Evolutionary conservation across 1,140 invertebrate species (phyloP).

Genomic region (Subanguina moxae): DNA sequence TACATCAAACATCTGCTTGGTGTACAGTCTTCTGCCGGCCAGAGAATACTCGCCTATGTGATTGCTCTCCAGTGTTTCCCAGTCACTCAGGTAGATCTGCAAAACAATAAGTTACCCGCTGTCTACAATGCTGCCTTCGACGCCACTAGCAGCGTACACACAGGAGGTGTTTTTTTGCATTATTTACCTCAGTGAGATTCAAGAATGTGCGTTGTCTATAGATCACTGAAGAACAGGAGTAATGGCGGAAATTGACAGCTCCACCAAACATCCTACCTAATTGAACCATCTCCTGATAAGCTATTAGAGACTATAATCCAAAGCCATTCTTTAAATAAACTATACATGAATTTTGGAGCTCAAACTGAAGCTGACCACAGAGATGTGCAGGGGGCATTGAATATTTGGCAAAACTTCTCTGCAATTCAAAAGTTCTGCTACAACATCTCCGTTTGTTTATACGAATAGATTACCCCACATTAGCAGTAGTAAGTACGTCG

Average conservation of each 20-base stretch:
- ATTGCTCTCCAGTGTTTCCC: slow-evolving; percentile 15
- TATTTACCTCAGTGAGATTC: slow-evolving; percentile 18
- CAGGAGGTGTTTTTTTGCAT: not conserved
- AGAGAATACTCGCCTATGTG: slow-evolving; percentile 21
- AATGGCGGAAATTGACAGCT: not conserved
- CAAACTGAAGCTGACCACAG: not conserved
- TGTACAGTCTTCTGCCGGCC: slow-evolving; percentile 23
- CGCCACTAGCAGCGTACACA: too few species aligned
- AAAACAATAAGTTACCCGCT: not conserved
- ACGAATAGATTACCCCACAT: slow-evolving; percentile 25
- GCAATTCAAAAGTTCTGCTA: not conserved
- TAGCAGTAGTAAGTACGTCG: slow-evolving; percentile 60
- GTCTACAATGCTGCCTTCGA: too few species aligned
- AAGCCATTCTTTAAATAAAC: not conserved
- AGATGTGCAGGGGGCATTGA: not conserved
- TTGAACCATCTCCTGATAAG: not conserved
- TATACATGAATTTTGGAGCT: not conserved
- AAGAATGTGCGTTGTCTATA: slow-evolving; percentile 18
- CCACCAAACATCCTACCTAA: not conserved
- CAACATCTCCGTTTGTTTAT: not conserved
- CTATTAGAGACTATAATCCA: not conserved
- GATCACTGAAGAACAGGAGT: slow-evolving; percentile 4
- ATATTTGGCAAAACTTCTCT: not conserved
- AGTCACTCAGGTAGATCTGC: slow-evolving; percentile 23
- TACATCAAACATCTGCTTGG: slow-evolving; percentile 20